Percentiles rank a stretch among this genome's conserved stretches.
Evolutionary conservation across 1,140 invertebrate genomes (phyloP).

Genomic region (Nylanderia fulva): DNA sequence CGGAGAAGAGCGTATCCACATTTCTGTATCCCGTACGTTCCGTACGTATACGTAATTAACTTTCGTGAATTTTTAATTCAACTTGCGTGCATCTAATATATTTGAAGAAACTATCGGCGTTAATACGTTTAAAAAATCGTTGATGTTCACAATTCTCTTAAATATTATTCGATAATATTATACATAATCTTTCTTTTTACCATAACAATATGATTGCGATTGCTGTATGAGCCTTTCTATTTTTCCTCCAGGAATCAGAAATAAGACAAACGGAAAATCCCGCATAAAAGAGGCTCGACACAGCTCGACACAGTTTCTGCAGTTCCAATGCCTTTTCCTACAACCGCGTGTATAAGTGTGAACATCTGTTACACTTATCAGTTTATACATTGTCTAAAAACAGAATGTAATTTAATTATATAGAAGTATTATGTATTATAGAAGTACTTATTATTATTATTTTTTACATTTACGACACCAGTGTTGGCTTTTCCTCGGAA

Average conservation of each 20-base stretch:
- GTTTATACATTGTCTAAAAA: slow-evolving; percentile 32
- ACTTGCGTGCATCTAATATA: not conserved
- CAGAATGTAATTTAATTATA: slow-evolving; percentile 45
- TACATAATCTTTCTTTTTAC: not conserved
- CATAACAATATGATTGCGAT: not conserved
- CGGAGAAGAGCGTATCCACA: slow-evolving; percentile 62
- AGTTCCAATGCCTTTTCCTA: slow-evolving; percentile 12
- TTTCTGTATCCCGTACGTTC: slow-evolving; percentile 72
- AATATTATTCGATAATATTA: not conserved
- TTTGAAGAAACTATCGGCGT: not conserved
- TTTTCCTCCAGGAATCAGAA: slow-evolving; percentile 15
- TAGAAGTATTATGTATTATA: slow-evolving; percentile 33
- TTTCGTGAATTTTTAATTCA: not conserved
- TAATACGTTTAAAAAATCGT: not conserved
- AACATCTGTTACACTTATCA: slow-evolving; percentile 33
- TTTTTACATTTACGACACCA: slow-evolving; percentile 54
- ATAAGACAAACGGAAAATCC: slow-evolving; percentile 1
- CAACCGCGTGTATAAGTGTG: slow-evolving; percentile 11
- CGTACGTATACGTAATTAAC: slow-evolving; percentile 63
- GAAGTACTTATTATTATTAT: slow-evolving; percentile 35
- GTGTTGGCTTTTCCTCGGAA: slow-evolving; percentile 27
- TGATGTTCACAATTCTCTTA: not conserved
- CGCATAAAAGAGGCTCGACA: not conserved
- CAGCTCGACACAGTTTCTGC: not conserved
- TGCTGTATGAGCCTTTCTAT: not conserved